Evolutionary conservation across 1,140 invertebrate species (phyloP), one percentile per base, ranked within the genome.

Genomic region (Spodoptera litura): DNA sequence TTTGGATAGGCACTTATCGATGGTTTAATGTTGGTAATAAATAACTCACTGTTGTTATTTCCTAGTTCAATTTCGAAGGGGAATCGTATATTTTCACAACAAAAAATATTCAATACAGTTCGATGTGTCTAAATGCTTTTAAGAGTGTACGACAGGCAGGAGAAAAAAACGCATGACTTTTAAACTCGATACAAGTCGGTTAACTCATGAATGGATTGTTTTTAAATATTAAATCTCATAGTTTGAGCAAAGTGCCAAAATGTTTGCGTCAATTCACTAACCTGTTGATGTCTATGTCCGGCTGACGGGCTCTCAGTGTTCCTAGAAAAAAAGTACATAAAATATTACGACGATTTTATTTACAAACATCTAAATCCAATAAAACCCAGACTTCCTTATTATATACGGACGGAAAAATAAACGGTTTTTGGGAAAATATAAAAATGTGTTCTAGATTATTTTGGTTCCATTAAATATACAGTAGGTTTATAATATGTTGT

Each of bases 251-350:
- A 73, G 11, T 68, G 49, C 64, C 64, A 68, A 68, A 68, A 27
- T 44, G n/a, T 64, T 44, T 64, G 77, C 86, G 87, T 88, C 84
- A 87, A 81, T 62, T 44, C 31, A 89, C 89, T 72, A 78, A 92
- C 91, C 91, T 92, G 88, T 90, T 91, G 82, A 87, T 81, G 66
- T 90, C 85, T 78, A 87, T 87, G 61, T 89, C 85, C 61, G 83
- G 62, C 77, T 85, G 82, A 27, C 85, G 82, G 56, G 85, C 84
- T 77, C 81, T 81, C 59, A 87, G 75, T 78, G 79, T 85, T 80
- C 86, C 90, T 91, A 78, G 55, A 88, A 89, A 53, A 53, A 83
- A 85, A 74, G 12, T 20, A 27, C 13, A 66, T 70, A 53, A 58
- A 73, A 73, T 59, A 9, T 73, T 59, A 55, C 38, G 6, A 31